Evolutionary conservation across 2,888 invertebrate genomes (phyloP).

Genomic region (Anoncus sp.): DNA sequence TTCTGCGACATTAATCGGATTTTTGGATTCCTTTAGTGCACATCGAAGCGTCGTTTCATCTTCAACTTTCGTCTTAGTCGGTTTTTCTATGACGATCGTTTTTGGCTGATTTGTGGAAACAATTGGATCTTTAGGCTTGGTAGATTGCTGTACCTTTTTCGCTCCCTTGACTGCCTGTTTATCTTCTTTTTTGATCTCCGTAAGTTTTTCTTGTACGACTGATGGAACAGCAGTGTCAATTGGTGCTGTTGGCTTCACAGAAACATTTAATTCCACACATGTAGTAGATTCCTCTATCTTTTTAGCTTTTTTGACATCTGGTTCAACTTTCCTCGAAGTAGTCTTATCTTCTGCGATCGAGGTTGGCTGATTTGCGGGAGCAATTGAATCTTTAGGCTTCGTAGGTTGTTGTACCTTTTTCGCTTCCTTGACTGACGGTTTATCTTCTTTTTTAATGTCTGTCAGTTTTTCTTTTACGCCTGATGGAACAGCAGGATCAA

Average conservation of each 20-base stretch:
- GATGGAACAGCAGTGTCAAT: background rate
- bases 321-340: background rate
- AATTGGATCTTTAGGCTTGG: constrained; percentile 5
- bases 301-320: constrained; percentile 3
- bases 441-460: background rate
- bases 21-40: background rate
- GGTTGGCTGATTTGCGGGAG: constrained; percentile 2
- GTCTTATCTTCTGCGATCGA: background rate
- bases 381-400: constrained; percentile 14
- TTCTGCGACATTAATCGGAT: background rate
- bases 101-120: background rate
- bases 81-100: background rate
- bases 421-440: constrained; percentile 7
- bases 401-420: background rate
- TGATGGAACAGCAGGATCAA: too few relatives aligned
- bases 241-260: background rate
- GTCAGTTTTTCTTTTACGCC: background rate
- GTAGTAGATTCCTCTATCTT: background rate
- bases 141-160: background rate
- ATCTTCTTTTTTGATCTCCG: constrained; percentile 15
- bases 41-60: background rate
- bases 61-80: background rate
- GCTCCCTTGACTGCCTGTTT: background rate
- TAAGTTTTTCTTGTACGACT: background rate
- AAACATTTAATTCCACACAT: background rate